Evolutionary conservation across 2,888 invertebrate genomes (phyloP).

Genomic region (Prosapia bicincta): DNA sequence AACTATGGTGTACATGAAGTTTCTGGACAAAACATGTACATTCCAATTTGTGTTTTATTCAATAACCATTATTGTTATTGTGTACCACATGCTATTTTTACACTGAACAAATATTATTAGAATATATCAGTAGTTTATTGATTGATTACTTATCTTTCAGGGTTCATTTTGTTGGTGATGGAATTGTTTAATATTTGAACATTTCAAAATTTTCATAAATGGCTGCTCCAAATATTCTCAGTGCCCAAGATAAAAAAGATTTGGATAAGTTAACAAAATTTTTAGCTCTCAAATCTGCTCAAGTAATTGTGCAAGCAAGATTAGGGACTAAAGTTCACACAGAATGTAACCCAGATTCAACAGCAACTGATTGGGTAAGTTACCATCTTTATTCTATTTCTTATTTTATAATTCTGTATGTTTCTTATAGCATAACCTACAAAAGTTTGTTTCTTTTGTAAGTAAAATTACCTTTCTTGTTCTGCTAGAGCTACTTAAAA

Average conservation of each 20-base stretch:
- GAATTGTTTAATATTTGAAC: background rate
- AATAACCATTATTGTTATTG: too few relatives aligned
- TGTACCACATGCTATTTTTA: too few relatives aligned
- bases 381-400: background rate
- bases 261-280: slow-evolving; percentile 88
- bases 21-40: too few relatives aligned
- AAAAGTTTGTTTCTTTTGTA: too few relatives aligned
- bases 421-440: too few relatives aligned
- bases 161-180: background rate
- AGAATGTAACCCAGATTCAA: slow-evolving; percentile 70
- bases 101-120: too few relatives aligned
- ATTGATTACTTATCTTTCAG: background rate
- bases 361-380: slow-evolving; percentile 80
- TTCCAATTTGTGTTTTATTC: too few relatives aligned
- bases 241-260: slow-evolving; percentile 65
- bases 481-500: too few relatives aligned
- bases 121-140: too few relatives aligned
- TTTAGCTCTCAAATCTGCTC: slow-evolving; percentile 80
- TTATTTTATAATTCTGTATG: too few relatives aligned
- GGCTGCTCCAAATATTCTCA: slow-evolving; percentile 16
- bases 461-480: too few relatives aligned
- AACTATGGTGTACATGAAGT: too few relatives aligned
- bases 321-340: slow-evolving; percentile 82
- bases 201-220: slow-evolving; percentile 1
- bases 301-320: slow-evolving; percentile 89